Evolutionary conservation across 2,113 vertebrate genomes (phyloP).

Genomic region (Anarhynchus alexandrinus): DNA sequence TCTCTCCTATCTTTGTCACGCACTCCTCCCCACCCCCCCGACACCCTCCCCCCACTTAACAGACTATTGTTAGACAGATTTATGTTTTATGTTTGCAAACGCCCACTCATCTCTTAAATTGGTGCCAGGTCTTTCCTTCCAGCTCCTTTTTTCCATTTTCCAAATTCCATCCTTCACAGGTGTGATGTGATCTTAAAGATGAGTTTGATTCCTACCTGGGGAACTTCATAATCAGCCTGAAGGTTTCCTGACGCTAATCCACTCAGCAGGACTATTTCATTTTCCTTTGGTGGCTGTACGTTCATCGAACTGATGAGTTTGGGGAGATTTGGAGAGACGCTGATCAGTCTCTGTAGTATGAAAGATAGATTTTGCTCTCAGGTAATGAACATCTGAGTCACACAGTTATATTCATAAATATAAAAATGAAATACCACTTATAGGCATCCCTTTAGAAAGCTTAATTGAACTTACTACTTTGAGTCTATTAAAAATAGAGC

Average conservation of each 20-base stretch:
- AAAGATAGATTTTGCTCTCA: slow-evolving; percentile 27
- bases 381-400: neutral
- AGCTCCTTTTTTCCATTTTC: neutral
- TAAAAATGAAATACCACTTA: neutral
- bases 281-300: slow-evolving; percentile 88
- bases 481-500: neutral
- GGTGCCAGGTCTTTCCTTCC: neutral
- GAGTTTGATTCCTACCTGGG: slow-evolving; percentile 78
- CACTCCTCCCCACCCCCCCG: no score
- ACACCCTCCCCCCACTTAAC: no score
- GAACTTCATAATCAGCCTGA: slow-evolving; percentile 73
- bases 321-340: slow-evolving; percentile 87
- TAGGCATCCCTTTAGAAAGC: neutral
- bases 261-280: slow-evolving; percentile 91
- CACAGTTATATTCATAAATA: neutral
- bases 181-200: neutral
- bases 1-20: neutral
- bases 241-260: slow-evolving; percentile 81
- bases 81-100: neutral
- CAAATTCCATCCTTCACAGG: neutral
- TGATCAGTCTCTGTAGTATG: slow-evolving; percentile 83
- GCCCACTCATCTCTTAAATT: neutral
- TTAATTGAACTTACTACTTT: neutral
- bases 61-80: neutral
- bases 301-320: slow-evolving; percentile 89